Evolutionary conservation across 23 tunicate genomes (phyloP).

Genomic region (Halocynthia roretzi): DNA sequence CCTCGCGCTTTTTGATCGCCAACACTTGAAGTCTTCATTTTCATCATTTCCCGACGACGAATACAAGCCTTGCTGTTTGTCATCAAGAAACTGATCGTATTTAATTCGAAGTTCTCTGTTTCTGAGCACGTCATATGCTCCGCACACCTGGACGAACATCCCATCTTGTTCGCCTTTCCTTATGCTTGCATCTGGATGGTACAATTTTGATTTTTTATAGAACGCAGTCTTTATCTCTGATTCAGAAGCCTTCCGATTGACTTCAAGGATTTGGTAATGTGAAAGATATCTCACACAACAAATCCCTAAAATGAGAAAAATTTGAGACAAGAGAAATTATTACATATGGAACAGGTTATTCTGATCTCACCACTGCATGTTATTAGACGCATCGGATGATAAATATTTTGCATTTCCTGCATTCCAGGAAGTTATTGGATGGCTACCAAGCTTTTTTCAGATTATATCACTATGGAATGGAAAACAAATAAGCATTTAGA

Average conservation of each 20-base stretch:
- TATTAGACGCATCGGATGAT: too few relatives aligned
- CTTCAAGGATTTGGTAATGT: slow-evolving; percentile 3
- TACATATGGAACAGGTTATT: not conserved
- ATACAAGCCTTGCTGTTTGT: too few relatives aligned
- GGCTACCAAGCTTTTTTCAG: too few relatives aligned
- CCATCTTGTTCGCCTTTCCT: not conserved
- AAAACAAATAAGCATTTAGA: too few relatives aligned
- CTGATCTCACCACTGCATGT: not conserved
- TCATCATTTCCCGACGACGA: too few relatives aligned
- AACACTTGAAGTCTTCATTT: too few relatives aligned
- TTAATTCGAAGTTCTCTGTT: not conserved
- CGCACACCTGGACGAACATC: not conserved
- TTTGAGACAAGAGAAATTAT: not conserved
- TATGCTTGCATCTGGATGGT: slow-evolving; percentile 11
- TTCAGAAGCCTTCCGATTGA: not conserved
- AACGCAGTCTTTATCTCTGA: slow-evolving; percentile 20
- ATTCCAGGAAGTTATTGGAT: too few relatives aligned
- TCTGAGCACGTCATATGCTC: slow-evolving; percentile 12
- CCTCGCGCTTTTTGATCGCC: too few relatives aligned
- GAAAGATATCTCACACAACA: too few relatives aligned
- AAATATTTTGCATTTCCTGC: too few relatives aligned
- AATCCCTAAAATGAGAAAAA: too few relatives aligned
- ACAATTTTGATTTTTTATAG: slow-evolving; percentile 14
- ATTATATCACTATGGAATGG: too few relatives aligned
- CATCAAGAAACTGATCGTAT: slow-evolving; percentile 2